phyloP scores from a whole-genome alignment of 2,888 invertebrate species.

The Standfussiana lucernea region DNA sequence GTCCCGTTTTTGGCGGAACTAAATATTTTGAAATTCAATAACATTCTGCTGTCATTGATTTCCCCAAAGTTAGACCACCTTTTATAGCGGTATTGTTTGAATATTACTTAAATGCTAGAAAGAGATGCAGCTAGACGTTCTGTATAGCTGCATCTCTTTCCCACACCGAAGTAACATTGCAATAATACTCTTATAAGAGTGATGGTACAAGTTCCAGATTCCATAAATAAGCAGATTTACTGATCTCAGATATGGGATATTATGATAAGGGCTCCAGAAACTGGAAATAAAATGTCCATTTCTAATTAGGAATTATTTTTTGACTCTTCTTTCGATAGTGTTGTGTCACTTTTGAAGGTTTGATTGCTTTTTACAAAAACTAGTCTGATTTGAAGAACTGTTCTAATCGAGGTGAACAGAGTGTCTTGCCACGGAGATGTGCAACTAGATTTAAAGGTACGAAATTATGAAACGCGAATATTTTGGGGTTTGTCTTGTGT shows the following conservation, averaged over 20 bases:
- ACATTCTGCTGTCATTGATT: not conserved
- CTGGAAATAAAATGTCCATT: constrained; percentile 24
- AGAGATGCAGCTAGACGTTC: not conserved
- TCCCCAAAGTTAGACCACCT: not conserved
- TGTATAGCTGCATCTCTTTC: not conserved
- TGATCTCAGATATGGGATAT: not conserved
- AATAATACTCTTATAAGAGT: not conserved
- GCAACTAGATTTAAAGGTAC: constrained; percentile 44
- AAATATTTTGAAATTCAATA: not conserved
- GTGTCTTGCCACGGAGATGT: constrained; percentile 30
- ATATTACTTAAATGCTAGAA: not conserved
- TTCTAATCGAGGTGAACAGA: constrained; percentile 9
- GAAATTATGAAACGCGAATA: constrained; percentile 9
- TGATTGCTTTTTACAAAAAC: constrained; percentile 45
- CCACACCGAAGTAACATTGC: not conserved
- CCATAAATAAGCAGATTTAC: not conserved
- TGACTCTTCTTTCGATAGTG: constrained; percentile 12
- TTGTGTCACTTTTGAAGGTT: constrained; percentile 23
- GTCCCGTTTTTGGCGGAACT: not conserved
- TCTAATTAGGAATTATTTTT: constrained; percentile 2
- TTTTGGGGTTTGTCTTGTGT: constrained; percentile 44
- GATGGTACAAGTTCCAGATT: not conserved
- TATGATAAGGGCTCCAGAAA: not conserved
- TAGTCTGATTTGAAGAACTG: constrained; percentile 55
- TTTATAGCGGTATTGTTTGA: not conserved